phyloP scores from a whole-genome alignment of 2,888 invertebrate species.

The Villa cingulata region DNA sequence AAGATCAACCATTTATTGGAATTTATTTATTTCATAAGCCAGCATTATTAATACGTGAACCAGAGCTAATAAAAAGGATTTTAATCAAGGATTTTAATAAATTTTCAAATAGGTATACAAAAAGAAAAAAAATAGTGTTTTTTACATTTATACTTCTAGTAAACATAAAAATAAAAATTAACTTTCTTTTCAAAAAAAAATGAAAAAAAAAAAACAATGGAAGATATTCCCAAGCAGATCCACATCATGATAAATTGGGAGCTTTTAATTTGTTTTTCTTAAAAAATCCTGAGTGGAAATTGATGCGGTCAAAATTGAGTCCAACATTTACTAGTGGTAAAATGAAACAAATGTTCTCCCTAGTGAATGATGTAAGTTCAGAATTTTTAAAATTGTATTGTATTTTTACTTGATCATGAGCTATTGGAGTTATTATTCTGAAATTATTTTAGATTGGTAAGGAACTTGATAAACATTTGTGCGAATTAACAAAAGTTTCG shows the following conservation, averaged over 20 bases:
- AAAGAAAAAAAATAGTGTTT: too few species aligned
- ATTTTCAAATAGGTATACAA: slow-evolving; percentile 28
- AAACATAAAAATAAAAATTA: too few species aligned
- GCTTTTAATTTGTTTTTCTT: slow-evolving; percentile 35
- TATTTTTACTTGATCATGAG: too few species aligned
- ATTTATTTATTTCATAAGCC: slow-evolving; percentile 37
- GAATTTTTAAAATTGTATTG: too few species aligned
- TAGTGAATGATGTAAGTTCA: slow-evolving; percentile 10
- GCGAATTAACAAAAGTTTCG: slow-evolving; percentile 20
- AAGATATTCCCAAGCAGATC: slow-evolving; percentile 23
- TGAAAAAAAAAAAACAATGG: too few species aligned
- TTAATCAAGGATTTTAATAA: slow-evolving; percentile 37
- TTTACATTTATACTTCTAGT: too few species aligned
- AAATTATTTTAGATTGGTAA: slow-evolving; percentile 21
- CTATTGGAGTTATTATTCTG: slow-evolving; percentile 10
- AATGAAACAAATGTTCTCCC: slow-evolving; percentile 32
- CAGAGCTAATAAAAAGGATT: slow-evolving; percentile 36
- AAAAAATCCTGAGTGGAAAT: slow-evolving; percentile 35
- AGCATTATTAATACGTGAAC: slow-evolving; percentile 34
- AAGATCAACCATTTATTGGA: slow-evolving; percentile 28
- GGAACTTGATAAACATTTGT: slow-evolving; percentile 24
- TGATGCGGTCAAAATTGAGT: slow-evolving; percentile 33
- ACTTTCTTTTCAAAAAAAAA: too few species aligned
- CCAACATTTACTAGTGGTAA: slow-evolving; percentile 37
- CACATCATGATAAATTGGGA: slow-evolving; percentile 30